phyloP scores from a whole-genome alignment of 2,888 invertebrate genomes.

The Noctua comes region DNA sequence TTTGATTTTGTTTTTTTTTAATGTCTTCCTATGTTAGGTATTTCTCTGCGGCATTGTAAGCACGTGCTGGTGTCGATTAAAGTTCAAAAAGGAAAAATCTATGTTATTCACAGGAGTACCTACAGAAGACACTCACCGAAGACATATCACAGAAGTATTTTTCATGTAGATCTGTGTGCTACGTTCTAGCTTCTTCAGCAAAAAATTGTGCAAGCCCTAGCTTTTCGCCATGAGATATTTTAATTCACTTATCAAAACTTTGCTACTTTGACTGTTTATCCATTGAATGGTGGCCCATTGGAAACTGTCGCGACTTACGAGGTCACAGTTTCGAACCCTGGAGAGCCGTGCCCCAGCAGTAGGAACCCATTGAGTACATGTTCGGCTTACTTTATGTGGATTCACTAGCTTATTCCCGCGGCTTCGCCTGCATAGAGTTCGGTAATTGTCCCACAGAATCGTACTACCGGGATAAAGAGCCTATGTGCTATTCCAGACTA shows the following conservation, averaged over 20 bases:
- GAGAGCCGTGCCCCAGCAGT: not conserved
- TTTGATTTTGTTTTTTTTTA: conserved; percentile 34
- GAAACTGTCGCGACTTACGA: not conserved
- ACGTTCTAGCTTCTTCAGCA: not conserved
- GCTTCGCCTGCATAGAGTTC: too few species aligned
- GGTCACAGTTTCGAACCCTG: not conserved
- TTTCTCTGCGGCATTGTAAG: not conserved
- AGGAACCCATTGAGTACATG: too few species aligned
- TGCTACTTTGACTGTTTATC: not conserved
- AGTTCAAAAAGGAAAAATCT: not conserved
- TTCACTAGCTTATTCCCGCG: too few species aligned
- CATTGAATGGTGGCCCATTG: not conserved
- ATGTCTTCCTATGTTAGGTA: not conserved
- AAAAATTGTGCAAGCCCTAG: not conserved
- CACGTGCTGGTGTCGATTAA: not conserved
- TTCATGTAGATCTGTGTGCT: not conserved
- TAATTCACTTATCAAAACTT: not conserved
- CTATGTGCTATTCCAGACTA: too few species aligned
- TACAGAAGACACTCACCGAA: not conserved
- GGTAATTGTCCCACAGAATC: too few species aligned
- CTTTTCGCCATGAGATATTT: not conserved
- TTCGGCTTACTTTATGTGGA: too few species aligned
- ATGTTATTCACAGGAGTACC: not conserved
- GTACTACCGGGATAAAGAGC: too few species aligned
- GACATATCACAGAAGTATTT: not conserved